Base-by-base conservation (phyloP, 2,888 invertebrate genomes). In the Dyspetes luteomarginatus region DNA sequence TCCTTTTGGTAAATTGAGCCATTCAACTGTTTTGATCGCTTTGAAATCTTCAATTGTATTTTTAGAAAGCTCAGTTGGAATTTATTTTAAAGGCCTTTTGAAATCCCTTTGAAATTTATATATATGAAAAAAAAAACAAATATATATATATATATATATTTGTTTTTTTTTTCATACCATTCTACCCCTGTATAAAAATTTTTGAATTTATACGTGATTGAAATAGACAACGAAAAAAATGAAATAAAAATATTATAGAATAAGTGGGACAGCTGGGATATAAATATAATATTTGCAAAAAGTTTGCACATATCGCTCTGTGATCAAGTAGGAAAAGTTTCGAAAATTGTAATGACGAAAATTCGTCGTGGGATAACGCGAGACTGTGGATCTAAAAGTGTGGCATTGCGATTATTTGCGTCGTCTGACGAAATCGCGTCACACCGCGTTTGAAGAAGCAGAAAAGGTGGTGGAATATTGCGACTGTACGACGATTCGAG, bases 331-430 rank as follows among this genome's bases (percentile, higher is more conserved):
- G 2, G 22, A 55, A 68, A 55, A 67, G 36, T 36, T 36, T 41
- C 9, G 26, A 15, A 22, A 24, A 55, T 68, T 12, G 56, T 36
- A 24, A 56, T 26, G 68, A 56, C 17, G 41, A 52, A 55, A 55
- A 55, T 68, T 17, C n/a, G 7, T 55, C 9, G 41, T 26, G 41
- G 30, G 45, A 64, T 7, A 45, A 45, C 4, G 26, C 43, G 64
- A 64, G 45, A 43, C 45, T 24, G 64, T n/a, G 9, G 9, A 19
- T 12, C 9, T 12, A 60, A 69, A 55, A 36, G 50, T 36, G 58
- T 24, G 68, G 9, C n/a, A 56, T 62, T 19, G 56, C 48, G 69
- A 79, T 80, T 80, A 80, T 80, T 80, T 76, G 67, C 72, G 76
- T 72, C 71, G 67, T 43, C 76, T 72, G 67, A 72, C 72, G 80